Evolutionary conservation across 2,888 invertebrate species (phyloP), one percentile per base, ranked within the genome.

Genomic region (Odontomyia ornata): DNA sequence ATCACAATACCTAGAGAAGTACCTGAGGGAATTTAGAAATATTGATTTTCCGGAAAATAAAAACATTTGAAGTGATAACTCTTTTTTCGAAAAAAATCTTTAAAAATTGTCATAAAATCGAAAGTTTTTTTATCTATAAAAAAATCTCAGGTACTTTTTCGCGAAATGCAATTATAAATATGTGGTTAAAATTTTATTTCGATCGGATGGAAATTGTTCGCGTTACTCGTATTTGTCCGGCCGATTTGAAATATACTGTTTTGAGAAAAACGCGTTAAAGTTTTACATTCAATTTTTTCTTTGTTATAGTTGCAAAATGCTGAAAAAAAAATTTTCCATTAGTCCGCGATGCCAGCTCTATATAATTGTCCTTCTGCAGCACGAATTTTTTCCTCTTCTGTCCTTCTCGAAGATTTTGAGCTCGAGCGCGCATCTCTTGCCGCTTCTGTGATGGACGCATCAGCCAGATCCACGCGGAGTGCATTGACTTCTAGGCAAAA

Each of bases 251-350:
- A 69, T 43, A 69, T 15, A 5, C 21, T 23, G 69, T 69, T 69
- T 69, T 21, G 69, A 69, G 69, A 69, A 69, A 69, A 69, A 69
- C 69, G 69, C 46, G 28, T 69, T 69, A 27, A 36, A 69, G 28
- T 13, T 69, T 69, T 69, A 15, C 15, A 69, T 23, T 46, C 36
- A 30, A 43, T 28, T 52, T 52, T 52, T 52, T 52, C 52, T 15
- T 52, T 52, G 52, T 52, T 52, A 9, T 52, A 52, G 15, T 9
- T 52, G 52, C 13, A 52, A 52, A 52, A 52, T 52, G 52, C 13
- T 9, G 15, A 52, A 52, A 36, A 69, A 5, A 21, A 23, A 5
- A 21, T 60, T 60, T 21, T 21, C 60, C 60, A 23, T 60, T 5
- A 60, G 60, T 60, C 60, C 25, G 60, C 75, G 60, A 75, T 75